Conservation (phyloP, 2,888 invertebrate genomes). For the Camptogramma bilineatum region DNA sequence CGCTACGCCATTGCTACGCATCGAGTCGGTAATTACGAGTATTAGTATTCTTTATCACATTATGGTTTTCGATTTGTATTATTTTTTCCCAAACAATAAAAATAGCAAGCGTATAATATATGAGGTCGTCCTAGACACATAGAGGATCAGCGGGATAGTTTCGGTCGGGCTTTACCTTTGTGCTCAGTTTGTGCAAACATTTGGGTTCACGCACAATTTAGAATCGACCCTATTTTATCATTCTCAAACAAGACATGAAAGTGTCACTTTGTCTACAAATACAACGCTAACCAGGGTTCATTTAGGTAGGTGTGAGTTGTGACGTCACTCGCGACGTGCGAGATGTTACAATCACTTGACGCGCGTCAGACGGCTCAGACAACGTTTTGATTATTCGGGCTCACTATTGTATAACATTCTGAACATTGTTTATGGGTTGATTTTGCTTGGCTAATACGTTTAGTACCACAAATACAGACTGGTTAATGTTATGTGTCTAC, state of each 20-base stretch:
- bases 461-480: too few species aligned
- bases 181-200: conserved; percentile 9
- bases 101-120: too few species aligned
- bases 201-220: conserved; percentile 15
- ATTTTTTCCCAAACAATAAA: too few species aligned
- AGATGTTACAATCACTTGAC: conserved; percentile 2
- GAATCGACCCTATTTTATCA: conserved; percentile 7
- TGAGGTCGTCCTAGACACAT: background rate
- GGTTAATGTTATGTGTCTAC: too few species aligned
- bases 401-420: background rate
- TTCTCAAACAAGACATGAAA: conserved; percentile 11
- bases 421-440: background rate
- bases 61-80: too few species aligned
- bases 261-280: conserved; percentile 16
- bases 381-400: background rate
- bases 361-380: background rate
- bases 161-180: conserved; percentile 4
- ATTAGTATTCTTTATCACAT: too few species aligned
- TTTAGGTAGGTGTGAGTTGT: background rate
- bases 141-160: background rate
- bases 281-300: conserved; percentile 5
- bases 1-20: background rate
- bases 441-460: too few species aligned
- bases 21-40: too few species aligned
- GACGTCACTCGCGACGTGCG: background rate